Base-by-base conservation (phyloP, 1,140 invertebrate species). In the Venturia canescens region DNA sequence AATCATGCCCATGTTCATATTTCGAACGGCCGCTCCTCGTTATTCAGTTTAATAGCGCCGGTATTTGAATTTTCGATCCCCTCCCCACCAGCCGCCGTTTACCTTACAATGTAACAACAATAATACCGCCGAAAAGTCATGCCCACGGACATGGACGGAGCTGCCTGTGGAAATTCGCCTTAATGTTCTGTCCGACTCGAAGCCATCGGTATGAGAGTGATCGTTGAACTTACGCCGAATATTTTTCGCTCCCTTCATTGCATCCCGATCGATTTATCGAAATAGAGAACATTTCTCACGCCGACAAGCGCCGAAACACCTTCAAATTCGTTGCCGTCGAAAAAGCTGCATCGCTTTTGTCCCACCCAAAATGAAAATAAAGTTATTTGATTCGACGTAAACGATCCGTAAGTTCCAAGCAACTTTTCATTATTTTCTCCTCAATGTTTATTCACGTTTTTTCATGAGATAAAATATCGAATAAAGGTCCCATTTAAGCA, bases 1-100 rank as follows among this genome's bases (percentile, higher is more conserved):
- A 92, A 92, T 92, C 91, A 92, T 91, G 88, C 83, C 88, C 87
- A 86, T 91, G 90, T 91, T 92, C 90, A 92, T 91, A 92, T 92
- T 92, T 92, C 88, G 89, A 91, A 91, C 89, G 86, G 86, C 87
- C 86, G 86, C 87, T 90, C 86, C 89, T 91, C 90, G 90, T 91
- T 92, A 91, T 91, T 91, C 90, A 90, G 89, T 91, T 91, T 92
- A 92, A 92, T 91, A 87, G 87, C 86, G 86, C 44, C 83, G 89
- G 86, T 90, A 92, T 92, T 92, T 92, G 91, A 92, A 92, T 92
- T 91, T 91, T 86, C 90, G 89, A 91, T 89, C 85, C 82, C 72
- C 75, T 83, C 79, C 79, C 83, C 85, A 83, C 82, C 70, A 74
- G 0, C 66, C 38, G 72, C 82, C 83, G 82, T 83, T 69, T 83